These are phyloP conservation scores for Eupeodes latifasciatus DNA, from an alignment of 2,888 invertebrate species.

Conservation along the genomic window DNA sequence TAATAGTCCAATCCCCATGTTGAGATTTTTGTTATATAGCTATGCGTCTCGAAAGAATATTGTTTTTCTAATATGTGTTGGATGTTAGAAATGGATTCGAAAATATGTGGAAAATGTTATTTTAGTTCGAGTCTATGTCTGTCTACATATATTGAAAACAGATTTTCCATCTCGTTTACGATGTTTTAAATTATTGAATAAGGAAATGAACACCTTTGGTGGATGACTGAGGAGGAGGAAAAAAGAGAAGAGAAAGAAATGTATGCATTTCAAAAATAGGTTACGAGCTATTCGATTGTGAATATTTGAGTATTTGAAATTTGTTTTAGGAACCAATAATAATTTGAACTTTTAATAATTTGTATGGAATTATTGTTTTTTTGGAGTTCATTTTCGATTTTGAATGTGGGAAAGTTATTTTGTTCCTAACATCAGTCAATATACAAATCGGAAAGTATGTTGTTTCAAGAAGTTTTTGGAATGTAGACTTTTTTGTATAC, in stretches of 20 bases:
- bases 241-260: not conserved
- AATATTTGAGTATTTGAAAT: conserved; percentile 29
- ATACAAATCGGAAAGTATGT: too few species aligned
- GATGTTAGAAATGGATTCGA: conserved; percentile 63
- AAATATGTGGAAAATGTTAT: conserved; percentile 73
- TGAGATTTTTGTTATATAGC: conserved; percentile 54
- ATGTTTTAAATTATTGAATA: conserved; percentile 67
- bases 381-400: not conserved
- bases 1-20: conserved; percentile 72
- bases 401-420: too few species aligned
- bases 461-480: too few species aligned
- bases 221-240: conserved; percentile 27
- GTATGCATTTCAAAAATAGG: conserved; percentile 56
- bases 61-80: conserved; percentile 53
- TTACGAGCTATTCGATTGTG: conserved; percentile 49
- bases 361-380: not conserved
- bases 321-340: not conserved
- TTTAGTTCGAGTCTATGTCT: conserved; percentile 57
- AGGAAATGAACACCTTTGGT: conserved; percentile 59
- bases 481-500: too few species aligned
- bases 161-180: conserved; percentile 61
- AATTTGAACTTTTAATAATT: not conserved
- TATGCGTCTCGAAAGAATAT: conserved; percentile 22
- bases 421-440: too few species aligned
- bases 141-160: conserved; percentile 51